phyloP scores from a whole-genome alignment of 2,797 vertebrate genomes.

The Intellagama lesueurii region DNA sequence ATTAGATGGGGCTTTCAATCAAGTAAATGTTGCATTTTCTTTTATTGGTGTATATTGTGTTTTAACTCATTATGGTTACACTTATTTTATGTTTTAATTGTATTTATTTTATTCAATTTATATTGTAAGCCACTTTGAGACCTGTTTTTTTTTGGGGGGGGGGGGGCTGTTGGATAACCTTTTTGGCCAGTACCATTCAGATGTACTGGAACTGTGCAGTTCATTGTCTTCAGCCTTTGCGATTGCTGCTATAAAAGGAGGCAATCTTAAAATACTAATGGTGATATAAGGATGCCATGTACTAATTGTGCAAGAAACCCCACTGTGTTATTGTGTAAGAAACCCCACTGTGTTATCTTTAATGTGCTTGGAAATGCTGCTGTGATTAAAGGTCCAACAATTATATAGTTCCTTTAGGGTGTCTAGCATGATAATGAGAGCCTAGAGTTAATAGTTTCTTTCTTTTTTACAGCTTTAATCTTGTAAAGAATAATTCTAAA shows the following conservation, averaged over 20 bases:
- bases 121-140: too few relatives aligned
- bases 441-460: not conserved
- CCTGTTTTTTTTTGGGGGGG: too few relatives aligned
- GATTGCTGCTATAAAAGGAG: not conserved
- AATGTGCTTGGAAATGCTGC: not conserved
- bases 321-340: not conserved
- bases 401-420: not conserved
- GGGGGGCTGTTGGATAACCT: not conserved
- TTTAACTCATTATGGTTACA: not conserved
- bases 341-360: not conserved
- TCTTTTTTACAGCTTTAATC: not conserved
- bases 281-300: not conserved
- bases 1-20: not conserved
- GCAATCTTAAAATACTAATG: not conserved
- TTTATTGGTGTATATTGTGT: not conserved
- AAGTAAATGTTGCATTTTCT: not conserved
- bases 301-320: not conserved
- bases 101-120: too few relatives aligned
- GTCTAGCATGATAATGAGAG: not conserved
- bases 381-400: constrained; percentile 2
- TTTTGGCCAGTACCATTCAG: too few relatives aligned
- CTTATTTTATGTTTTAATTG: not conserved
- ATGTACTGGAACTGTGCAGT: too few relatives aligned
- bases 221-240: not conserved
- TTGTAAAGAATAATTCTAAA: not conserved